Conservation (phyloP, 2,888 invertebrate genomes). For the Hanleya hanleyi region DNA sequence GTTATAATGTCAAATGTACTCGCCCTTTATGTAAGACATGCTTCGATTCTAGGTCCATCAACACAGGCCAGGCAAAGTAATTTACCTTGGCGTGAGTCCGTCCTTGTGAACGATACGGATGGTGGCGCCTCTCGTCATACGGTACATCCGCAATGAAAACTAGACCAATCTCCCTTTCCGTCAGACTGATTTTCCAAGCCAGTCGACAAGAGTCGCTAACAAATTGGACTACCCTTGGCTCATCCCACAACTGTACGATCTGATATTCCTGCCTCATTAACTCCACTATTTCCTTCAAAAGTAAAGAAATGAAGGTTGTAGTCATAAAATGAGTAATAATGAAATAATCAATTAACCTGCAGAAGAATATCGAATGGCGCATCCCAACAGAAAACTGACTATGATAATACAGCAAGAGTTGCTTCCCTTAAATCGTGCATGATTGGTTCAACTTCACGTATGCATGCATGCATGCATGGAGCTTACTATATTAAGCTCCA, state of each 20-base stretch:
- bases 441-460: too few species aligned
- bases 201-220: neutral
- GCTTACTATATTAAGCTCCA: too few species aligned
- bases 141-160: neutral
- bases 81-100: neutral
- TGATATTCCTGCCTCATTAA: too few species aligned
- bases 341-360: too few species aligned
- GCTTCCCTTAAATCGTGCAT: too few species aligned
- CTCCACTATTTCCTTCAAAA: too few species aligned
- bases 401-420: too few species aligned
- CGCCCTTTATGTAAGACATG: neutral
- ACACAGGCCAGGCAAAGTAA: slow-evolving; percentile 3
- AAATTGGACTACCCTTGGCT: neutral
- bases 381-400: too few species aligned
- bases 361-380: too few species aligned
- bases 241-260: neutral
- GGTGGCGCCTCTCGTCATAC: slow-evolving; percentile 1
- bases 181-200: neutral
- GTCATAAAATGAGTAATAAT: too few species aligned
- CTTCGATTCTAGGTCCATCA: neutral
- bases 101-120: neutral
- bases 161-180: neutral
- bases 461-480: too few species aligned
- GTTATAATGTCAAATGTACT: neutral
- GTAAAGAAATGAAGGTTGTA: too few species aligned